Base-by-base conservation (phyloP, 2,888 invertebrate species). In the Glyphotaelius pellucidus region DNA sequence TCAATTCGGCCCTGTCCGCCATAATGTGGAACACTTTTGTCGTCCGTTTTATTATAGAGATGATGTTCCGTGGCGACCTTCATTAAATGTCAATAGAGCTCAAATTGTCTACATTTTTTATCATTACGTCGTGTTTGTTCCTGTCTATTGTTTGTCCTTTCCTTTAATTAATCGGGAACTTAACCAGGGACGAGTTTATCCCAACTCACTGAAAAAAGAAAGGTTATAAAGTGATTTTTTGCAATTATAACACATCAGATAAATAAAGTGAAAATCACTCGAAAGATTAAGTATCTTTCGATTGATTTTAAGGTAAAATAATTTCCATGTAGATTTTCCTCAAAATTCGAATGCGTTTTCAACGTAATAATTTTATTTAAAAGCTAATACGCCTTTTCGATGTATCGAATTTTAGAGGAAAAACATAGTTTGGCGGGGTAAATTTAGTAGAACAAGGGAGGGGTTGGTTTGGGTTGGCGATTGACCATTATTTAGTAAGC, bases 11-110 rank as follows among this genome's bases (percentile, higher is more conserved):
- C 67, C 67, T n/a, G 67, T n/a, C 1, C n/a, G 9, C 67, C 67
- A 67, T n/a, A 67, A 67, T 7, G 67, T 67, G 25, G 67, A n/a
- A 67, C 67, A 67, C 25, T 67, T 67, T 67, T 67, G 67, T 25
- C 67, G 67, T 67, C 67, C 67, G 30, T 81, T 81, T 31, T 81
- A 81, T 31, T 31, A 81, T 42, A 85, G 85, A 38, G 85, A 38
- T 32, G 32, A 38, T 38, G 85, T 85, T 85, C 38, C 85, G 38
- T n/a, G 32, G 85, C 85, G 35, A 85, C 85, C 38, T 32, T 85
- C 85, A 38, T 85, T 32, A 38, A 85, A 38, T 85, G 85, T 85
- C 85, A 85, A 85, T 85, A 85, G 32, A 81, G 67, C 25, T 67
- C 67, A 67, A 67, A 67, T 67, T 67, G 67, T 67, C 67, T 67